These are phyloP conservation scores for Heliconius aoede DNA, from an alignment of 2,888 invertebrate genomes.

Conservation along the genomic window DNA sequence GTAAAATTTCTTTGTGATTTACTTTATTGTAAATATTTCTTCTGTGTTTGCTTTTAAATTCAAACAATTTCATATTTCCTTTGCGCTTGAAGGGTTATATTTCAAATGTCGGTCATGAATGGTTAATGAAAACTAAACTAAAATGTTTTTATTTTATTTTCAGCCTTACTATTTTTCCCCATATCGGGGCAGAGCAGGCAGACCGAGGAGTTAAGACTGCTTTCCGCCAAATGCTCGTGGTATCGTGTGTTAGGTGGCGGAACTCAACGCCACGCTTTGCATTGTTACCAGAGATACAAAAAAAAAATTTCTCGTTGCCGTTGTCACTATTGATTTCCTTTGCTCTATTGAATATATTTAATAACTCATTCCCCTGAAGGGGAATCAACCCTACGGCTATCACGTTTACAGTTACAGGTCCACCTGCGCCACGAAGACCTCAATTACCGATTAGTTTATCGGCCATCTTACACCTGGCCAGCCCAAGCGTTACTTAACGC, in stretches of 20 bases:
- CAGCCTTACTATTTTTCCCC: too few relatives aligned
- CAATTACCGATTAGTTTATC: too few relatives aligned
- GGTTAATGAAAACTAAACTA: not conserved
- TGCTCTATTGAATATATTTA: not conserved
- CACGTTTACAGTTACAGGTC: not conserved
- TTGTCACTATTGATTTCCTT: too few relatives aligned
- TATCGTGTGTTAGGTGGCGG: not conserved
- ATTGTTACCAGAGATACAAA: not conserved
- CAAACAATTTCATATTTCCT: not conserved
- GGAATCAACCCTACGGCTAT: not conserved
- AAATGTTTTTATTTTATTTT: too few relatives aligned
- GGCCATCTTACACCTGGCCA: not conserved
- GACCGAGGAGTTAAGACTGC: too few relatives aligned
- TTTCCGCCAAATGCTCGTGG: too few relatives aligned
- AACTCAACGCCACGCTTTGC: not conserved
- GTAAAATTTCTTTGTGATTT: not conserved
- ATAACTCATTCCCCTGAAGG: not conserved
- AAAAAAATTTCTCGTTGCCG: too few relatives aligned
- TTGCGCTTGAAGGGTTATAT: not conserved
- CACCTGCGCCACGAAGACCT: not conserved
- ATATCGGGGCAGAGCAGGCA: too few relatives aligned
- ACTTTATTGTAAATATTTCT: not conserved
- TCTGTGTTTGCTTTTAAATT: not conserved
- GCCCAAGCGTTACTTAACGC: not conserved
- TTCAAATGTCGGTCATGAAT: not conserved